Evolutionary conservation across 2,888 invertebrate species (phyloP).

Genomic region (Zygothrica quintamaculata): DNA sequence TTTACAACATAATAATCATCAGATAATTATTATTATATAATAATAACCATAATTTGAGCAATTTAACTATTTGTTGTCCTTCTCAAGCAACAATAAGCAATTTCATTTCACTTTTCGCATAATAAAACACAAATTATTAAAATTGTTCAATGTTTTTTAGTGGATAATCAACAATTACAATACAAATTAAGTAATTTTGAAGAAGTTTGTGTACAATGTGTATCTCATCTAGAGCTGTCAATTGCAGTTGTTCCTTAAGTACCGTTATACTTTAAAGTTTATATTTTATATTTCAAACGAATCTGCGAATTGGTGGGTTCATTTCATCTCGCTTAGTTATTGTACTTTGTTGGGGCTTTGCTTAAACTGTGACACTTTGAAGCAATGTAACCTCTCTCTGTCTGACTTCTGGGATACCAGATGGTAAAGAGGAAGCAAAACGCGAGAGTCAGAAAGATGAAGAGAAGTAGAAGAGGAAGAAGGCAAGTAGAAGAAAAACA

Average conservation of each 20-base stretch:
- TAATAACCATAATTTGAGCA: conserved; percentile 10
- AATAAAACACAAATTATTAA: conserved; percentile 49
- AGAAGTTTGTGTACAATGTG: not conserved
- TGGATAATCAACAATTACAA: conserved; percentile 7
- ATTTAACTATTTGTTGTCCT: conserved; percentile 41
- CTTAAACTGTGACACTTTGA: conserved; percentile 40
- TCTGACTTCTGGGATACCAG: too few species aligned
- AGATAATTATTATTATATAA: not conserved
- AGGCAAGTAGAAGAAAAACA: not conserved
- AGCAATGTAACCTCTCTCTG: not conserved
- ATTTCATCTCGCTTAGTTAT: conserved; percentile 11
- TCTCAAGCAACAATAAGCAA: too few species aligned
- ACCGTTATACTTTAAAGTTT: not conserved
- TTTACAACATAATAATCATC: too few species aligned
- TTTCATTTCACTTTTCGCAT: conserved; percentile 44
- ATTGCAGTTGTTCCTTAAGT: conserved; percentile 39
- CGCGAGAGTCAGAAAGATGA: not conserved
- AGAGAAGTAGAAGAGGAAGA: conserved; percentile 8
- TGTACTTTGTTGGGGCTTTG: conserved; percentile 18
- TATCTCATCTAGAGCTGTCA: conserved; percentile 37
- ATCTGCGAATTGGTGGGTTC: not conserved
- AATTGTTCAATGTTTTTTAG: not conserved
- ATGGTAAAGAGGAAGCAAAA: not conserved
- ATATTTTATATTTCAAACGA: not conserved
- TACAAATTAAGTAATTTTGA: conserved; percentile 24